Conservation (phyloP, 2,888 invertebrate genomes). For the Slavum lentiscoides region DNA sequence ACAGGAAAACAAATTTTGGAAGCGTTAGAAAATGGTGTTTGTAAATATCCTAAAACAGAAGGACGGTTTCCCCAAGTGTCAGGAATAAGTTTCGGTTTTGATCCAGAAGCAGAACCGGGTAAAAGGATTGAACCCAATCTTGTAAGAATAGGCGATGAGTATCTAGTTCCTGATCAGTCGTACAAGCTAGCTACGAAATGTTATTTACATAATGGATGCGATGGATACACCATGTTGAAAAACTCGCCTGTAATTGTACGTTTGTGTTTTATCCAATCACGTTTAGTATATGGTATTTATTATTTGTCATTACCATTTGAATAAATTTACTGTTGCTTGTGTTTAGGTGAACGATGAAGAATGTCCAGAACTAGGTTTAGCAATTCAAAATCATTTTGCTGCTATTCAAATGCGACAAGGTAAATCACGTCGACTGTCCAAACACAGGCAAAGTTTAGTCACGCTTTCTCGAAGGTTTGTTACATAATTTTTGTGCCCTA, state of each 20-base stretch:
- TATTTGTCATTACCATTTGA: not conserved
- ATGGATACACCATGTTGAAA: conserved; percentile 81
- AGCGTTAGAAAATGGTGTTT: conserved; percentile 82
- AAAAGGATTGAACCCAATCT: conserved; percentile 71
- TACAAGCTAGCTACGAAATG: conserved; percentile 82
- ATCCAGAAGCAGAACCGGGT: conserved; percentile 72
- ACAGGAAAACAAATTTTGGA: conserved; percentile 69
- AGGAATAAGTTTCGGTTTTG: conserved; percentile 76
- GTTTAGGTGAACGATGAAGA: conserved; percentile 79
- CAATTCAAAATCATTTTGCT: conserved; percentile 86
- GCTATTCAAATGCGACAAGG: conserved; percentile 81
- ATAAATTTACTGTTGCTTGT: conserved; percentile 43
- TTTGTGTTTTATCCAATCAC: conserved; percentile 13
- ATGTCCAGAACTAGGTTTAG: conserved; percentile 80
- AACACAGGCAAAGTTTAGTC: conserved; percentile 83
- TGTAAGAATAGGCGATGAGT: conserved; percentile 83
- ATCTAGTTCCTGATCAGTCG: conserved; percentile 70
- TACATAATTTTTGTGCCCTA: not conserved
- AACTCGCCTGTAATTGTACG: conserved; percentile 74
- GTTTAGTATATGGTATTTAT: not conserved
- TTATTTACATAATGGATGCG: conserved; percentile 79
- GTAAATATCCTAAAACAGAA: conserved; percentile 82
- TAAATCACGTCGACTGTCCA: conserved; percentile 70
- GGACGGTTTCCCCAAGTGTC: conserved; percentile 88
- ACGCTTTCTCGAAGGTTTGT: conserved; percentile 74